Evolutionary conservation across 2,888 invertebrate species (phyloP), one percentile per base, ranked within the genome.

Genomic region (Cataglyphis altisquamis): DNA sequence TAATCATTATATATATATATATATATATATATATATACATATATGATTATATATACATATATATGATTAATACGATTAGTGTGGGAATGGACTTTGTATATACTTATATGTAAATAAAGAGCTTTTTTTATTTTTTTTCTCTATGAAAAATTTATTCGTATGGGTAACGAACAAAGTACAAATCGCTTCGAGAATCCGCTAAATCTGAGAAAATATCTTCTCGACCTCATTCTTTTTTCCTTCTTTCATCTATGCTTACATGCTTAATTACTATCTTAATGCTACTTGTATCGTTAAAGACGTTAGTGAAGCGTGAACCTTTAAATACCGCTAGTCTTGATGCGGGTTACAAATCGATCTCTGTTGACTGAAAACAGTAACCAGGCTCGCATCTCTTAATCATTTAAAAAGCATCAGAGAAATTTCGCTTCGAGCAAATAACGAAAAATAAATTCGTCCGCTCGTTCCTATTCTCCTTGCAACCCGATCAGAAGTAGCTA

Each of bases 231-330:
- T 85, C 21, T 39, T 52, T 80, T 25, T 81, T 77, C 74, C 21
- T 78, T 21, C 60, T 57, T 82, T 81, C 67, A 55, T 48, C 72
- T 86, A 89, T 84, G 87, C 85, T 87, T 88, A 87, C 83, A 87
- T 81, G 85, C 87, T 90, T 90, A 89, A 84, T 84, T 36, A 15
- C 89, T 90, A 90, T 63, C 89, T 89, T 90, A 90, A 85, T 52
- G 67, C 88, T 87, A 86, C 57, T 84, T 91, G 86, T 91, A 92
- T 91, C 90, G 85, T 91, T 91, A 91, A 85, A 94, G 91, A 94
- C 92, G 93, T 94, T 94, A 94, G 93, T 94, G 93, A 94, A 94
- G 94, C 94, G 93, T 94, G 93, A 94, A 93, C 93, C 92, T 93
- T 93, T 94, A 94, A 94, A 94, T 94, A 94, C 68, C 91, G 94